These are phyloP conservation scores for Ceratosolen fusciceps DNA, from an alignment of 1,140 invertebrate species.

Conservation along the genomic window DNA sequence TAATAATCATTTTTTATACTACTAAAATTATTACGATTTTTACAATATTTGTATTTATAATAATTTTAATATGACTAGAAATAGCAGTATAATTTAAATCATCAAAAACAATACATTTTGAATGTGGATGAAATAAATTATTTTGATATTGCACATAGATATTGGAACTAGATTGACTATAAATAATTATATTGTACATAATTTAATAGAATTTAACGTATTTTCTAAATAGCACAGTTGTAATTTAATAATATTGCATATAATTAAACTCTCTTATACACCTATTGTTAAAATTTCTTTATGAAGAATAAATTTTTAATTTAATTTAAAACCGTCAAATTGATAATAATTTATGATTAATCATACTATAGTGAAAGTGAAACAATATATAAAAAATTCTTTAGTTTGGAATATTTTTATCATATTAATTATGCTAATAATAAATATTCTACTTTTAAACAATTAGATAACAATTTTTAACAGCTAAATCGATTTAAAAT, in stretches of 20 bases:
- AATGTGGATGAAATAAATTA: not conserved
- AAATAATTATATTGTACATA: too few relatives aligned
- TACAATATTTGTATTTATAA: not conserved
- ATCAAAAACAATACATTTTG: not conserved
- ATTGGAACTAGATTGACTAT: too few relatives aligned
- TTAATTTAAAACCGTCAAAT: not conserved
- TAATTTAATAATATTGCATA: too few relatives aligned
- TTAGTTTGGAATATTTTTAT: constrained; percentile 6
- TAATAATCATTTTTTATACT: not conserved
- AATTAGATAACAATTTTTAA: constrained; percentile 29
- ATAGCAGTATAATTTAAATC: not conserved
- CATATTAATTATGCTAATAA: constrained; percentile 37
- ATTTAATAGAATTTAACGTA: too few relatives aligned
- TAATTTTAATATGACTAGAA: not conserved
- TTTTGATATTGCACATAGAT: not conserved
- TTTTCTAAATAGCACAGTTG: too few relatives aligned
- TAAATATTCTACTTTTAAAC: constrained; percentile 32
- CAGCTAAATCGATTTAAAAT: constrained; percentile 12
- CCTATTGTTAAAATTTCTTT: too few relatives aligned
- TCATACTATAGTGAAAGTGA: not conserved
- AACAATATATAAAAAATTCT: not conserved
- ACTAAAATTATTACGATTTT: not conserved
- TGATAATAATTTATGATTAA: constrained; percentile 7
- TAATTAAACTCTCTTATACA: too few relatives aligned
- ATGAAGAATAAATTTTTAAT: too few relatives aligned